These are phyloP conservation scores for Macrotis lagotis DNA, from an alignment of 2,113 vertebrate species.

Conservation along the genomic window DNA sequence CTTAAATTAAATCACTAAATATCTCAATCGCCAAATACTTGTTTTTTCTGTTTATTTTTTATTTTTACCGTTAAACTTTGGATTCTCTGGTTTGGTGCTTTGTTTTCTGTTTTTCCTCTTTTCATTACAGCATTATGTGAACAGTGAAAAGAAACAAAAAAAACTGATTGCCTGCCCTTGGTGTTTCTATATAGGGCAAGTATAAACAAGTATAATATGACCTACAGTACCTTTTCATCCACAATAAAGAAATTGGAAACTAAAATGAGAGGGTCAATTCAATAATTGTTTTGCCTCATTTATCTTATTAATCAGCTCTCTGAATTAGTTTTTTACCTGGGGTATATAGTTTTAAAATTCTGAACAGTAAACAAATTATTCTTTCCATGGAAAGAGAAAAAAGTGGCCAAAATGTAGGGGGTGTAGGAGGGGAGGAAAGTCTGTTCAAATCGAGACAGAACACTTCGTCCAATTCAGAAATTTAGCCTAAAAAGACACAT, in stretches of 20 bases:
- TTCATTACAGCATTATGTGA: neutral
- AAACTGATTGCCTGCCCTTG: neutral
- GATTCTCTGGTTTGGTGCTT: neutral
- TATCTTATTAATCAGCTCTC: neutral
- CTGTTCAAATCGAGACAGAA: neutral
- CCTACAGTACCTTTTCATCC: neutral
- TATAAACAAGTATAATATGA: neutral
- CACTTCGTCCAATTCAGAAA: neutral
- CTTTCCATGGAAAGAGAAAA: neutral
- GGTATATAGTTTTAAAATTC: neutral
- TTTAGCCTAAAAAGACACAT: neutral
- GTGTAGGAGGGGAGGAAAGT: fast-evolving
- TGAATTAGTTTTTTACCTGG: neutral
- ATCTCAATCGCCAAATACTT: neutral
- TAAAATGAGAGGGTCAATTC: neutral
- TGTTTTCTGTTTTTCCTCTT: neutral
- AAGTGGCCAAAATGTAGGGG: neutral
- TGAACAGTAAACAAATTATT: neutral
- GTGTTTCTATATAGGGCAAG: neutral
- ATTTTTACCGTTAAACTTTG: neutral
- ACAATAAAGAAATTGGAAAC: neutral
- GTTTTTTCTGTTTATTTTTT: neutral
- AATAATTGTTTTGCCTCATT: neutral
- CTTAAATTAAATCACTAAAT: neutral
- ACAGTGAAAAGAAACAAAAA: neutral